Evolutionary conservation across 2,113 vertebrate species (phyloP), one percentile per base, ranked within the genome.

Genomic region (Vulpes ferrilata): DNA sequence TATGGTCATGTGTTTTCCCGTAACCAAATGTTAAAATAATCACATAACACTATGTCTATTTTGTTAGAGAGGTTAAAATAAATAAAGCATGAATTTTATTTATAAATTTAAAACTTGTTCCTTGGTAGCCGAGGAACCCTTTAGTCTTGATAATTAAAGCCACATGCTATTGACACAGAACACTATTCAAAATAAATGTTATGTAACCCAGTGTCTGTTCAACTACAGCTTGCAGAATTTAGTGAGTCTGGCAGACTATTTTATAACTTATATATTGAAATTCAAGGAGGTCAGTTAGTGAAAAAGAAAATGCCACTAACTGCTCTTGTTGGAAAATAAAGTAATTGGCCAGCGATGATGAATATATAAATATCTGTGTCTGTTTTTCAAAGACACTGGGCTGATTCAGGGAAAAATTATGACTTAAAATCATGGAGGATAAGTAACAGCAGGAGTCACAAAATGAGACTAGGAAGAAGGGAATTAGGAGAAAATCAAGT

Each of bases 91-190:
- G 12, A 11, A 20, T 20, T 85, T 55, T 93, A 89, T 11, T 95
- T 83, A 64, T 0, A 96, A 82, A 27, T 83, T 80, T 57, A 89
- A 80, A 51, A 83, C 12, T 20, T 80, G 4, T 62, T 53, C 30
- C 25, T 83, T 43, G 9, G 11, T 80, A 35, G 16, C 27, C 1
- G 30, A 57, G 15, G 32, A 67, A 74, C 3, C 1, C 7, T 20
- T 93, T 69, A 65, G 57, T 82, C 17, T 86, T 87, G 51, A 71
- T 17, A 95, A 62, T 74, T 90, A 93, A 96, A 85, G 59, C 11
- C 43, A 48, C 7, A 51, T 80, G 20, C 4, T 35, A 27, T 88
- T 67, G 53, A 93, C 15, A 57, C 13, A 60, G 11, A 35, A 64
- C 35, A 38, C 1, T 38, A 71, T 65, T 86, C 53, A 78, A 97